Conservation (phyloP, 2,797 vertebrate genomes). For the Cossypha polioptera region DNA sequence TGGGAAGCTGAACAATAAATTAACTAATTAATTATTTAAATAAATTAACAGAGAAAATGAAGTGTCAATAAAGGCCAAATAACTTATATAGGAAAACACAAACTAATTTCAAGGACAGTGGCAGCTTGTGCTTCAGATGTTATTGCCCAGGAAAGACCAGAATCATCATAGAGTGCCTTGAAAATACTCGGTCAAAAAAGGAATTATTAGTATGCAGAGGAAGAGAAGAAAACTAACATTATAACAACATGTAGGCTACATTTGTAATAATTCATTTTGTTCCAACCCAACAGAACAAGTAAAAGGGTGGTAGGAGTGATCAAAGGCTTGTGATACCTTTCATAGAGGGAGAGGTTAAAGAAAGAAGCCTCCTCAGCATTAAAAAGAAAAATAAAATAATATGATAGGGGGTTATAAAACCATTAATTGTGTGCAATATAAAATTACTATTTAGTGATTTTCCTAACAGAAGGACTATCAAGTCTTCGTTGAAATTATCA, state of each 20-base stretch:
- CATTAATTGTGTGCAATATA: background rate
- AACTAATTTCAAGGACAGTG: background rate
- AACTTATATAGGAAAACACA: background rate
- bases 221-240: background rate
- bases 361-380: background rate
- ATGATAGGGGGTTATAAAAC: background rate
- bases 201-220: background rate
- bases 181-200: background rate
- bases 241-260: background rate
- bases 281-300: background rate
- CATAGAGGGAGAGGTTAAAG: background rate
- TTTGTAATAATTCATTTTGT: background rate
- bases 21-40: background rate
- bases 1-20: background rate
- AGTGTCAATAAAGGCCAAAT: background rate
- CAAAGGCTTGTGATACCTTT: background rate
- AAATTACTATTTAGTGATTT: background rate
- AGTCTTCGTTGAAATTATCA: background rate
- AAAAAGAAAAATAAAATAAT: background rate
- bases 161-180: background rate
- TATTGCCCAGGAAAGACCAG: background rate
- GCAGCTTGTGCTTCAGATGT: background rate
- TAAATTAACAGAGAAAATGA: background rate
- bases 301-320: background rate
- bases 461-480: background rate